Conservation (phyloP, 2,113 vertebrate genomes). For the Trachemys scripta region DNA sequence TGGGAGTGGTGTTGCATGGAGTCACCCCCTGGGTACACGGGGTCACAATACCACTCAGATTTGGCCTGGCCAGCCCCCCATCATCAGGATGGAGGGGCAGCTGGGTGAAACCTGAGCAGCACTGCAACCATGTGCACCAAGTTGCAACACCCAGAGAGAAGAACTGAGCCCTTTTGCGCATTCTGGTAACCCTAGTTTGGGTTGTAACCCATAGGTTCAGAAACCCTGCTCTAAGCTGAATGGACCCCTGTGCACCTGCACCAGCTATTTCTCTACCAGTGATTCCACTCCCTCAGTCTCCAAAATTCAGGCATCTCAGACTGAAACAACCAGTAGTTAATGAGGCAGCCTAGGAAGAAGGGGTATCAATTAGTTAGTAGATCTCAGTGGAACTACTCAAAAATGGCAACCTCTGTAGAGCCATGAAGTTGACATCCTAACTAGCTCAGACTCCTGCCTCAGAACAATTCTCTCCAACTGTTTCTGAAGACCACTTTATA, state of each 20-base stretch:
- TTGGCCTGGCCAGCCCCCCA: neutral
- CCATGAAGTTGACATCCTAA: constrained; percentile 34
- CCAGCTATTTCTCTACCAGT: neutral
- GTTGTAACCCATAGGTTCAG: too few species aligned
- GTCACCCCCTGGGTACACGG: neutral
- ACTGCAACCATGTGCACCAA: neutral
- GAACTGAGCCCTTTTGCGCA: neutral
- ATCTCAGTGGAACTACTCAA: neutral
- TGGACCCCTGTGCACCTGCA: neutral
- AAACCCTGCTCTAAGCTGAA: too few species aligned
- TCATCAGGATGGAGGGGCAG: neutral
- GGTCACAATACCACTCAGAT: neutral
- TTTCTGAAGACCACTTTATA: constrained; percentile 36
- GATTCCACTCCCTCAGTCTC: neutral
- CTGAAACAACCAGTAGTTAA: neutral
- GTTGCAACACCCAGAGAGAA: neutral
- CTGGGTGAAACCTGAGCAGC: neutral
- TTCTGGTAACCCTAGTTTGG: neutral
- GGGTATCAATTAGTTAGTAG: neutral
- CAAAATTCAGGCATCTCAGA: constrained; percentile 1
- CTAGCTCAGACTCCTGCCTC: constrained; percentile 15
- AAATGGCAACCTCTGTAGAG: constrained; percentile 34
- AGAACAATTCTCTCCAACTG: constrained; percentile 38
- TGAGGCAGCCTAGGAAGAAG: neutral
- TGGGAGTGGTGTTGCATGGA: neutral